Evolutionary conservation across 1,140 invertebrate genomes (phyloP).

Genomic region (Tetragonula clypearis): DNA sequence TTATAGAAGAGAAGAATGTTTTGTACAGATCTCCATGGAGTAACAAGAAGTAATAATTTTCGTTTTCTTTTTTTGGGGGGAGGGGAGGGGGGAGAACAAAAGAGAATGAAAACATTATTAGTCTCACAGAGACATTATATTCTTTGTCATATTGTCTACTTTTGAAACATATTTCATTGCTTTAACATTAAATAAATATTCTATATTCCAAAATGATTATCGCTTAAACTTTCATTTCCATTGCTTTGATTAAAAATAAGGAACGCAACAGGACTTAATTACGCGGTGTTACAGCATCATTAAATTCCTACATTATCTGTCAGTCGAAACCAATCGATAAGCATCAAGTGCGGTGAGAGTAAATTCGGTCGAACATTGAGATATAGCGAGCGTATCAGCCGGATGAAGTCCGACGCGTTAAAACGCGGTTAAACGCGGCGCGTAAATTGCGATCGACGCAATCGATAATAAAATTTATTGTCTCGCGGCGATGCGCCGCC

Average conservation of each 20-base stretch:
- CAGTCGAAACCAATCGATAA: not conserved
- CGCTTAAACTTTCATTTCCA: no score
- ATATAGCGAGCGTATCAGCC: not conserved
- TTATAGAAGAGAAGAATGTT: not conserved
- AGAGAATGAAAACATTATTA: no score
- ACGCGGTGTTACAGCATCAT: no score
- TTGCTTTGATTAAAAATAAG: not conserved
- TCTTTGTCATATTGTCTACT: no score
- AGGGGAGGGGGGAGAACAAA: not conserved
- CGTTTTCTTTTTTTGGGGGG: not conserved
- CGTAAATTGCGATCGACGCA: constrained; percentile 40
- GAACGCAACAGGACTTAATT: not conserved
- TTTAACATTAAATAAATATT: no score
- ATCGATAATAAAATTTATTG: constrained; percentile 64
- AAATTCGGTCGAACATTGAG: constrained; percentile 9
- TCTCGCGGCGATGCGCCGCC: constrained; percentile 27
- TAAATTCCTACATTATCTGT: no score
- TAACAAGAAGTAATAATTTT: not conserved
- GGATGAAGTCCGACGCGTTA: constrained; percentile 33
- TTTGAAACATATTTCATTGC: no score
- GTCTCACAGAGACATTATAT: no score
- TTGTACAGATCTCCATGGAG: no score
- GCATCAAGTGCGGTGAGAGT: not conserved
- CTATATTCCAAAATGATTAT: no score
- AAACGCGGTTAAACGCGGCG: constrained; percentile 24